These are phyloP conservation scores for Diloba caeruleocephala DNA, from an alignment of 2,888 invertebrate genomes.

Conservation along the genomic window DNA sequence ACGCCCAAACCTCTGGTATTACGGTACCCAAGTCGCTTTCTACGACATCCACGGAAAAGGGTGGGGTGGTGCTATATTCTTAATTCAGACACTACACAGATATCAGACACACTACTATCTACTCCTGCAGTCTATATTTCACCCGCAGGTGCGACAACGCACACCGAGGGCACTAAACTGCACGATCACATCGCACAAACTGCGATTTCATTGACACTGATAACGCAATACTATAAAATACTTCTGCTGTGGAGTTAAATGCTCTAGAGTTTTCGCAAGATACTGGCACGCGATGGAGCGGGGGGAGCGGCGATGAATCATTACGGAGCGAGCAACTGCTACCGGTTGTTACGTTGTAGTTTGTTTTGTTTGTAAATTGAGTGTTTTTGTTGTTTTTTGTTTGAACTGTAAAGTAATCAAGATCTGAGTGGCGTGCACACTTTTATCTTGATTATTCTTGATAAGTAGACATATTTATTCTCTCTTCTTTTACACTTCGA, in stretches of 20 bases:
- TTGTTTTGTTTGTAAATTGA: constrained; percentile 3
- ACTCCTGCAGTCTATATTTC: neutral
- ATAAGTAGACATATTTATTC: too few relatives aligned
- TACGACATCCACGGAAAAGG: too few relatives aligned
- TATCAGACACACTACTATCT: neutral
- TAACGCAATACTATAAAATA: constrained; percentile 20
- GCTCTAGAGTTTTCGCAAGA: constrained; percentile 5
- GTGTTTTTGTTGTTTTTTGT: constrained; percentile 5
- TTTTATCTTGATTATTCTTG: too few relatives aligned
- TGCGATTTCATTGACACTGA: constrained; percentile 19
- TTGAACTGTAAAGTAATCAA: too few relatives aligned
- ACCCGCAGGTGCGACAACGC: neutral
- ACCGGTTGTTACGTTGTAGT: constrained; percentile 10
- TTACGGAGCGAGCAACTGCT: constrained; percentile 23
- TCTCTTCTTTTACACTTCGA: too few relatives aligned
- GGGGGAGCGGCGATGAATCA: constrained; percentile 39
- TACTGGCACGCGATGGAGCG: constrained; percentile 1
- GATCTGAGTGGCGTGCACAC: too few relatives aligned
- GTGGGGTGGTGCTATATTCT: too few relatives aligned
- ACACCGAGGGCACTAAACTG: constrained; percentile 3
- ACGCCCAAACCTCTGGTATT: too few relatives aligned
- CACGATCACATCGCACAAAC: constrained; percentile 9
- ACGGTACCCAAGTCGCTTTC: too few relatives aligned
- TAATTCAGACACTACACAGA: too few relatives aligned
- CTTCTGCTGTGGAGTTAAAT: constrained; percentile 7